These are phyloP conservation scores for Saccostrea cuccullata DNA, from an alignment of 1,140 invertebrate species.

Conservation along the genomic window DNA sequence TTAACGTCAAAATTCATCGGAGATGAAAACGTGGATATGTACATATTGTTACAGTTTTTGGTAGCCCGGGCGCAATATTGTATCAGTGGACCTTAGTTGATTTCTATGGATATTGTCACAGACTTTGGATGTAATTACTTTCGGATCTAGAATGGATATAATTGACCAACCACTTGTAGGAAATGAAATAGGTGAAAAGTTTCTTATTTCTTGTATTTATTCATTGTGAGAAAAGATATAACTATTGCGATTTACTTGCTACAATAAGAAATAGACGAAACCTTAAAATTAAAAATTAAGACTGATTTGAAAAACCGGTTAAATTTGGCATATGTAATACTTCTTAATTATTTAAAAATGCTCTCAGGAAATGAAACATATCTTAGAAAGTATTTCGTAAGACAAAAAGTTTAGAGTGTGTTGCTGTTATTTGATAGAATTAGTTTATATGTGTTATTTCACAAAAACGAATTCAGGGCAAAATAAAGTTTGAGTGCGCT, in stretches of 20 bases:
- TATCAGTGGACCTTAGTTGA: slow-evolving; percentile 12
- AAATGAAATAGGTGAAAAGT: slow-evolving; percentile 27
- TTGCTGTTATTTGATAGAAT: no score
- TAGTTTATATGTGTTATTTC: no score
- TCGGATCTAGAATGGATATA: slow-evolving; percentile 33
- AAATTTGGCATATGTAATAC: no score
- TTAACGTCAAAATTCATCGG: slow-evolving; percentile 36
- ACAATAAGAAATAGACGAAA: no score
- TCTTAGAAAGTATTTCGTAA: no score
- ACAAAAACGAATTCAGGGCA: not conserved
- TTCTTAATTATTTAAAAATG: no score
- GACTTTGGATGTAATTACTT: slow-evolving; percentile 19
- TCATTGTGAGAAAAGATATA: no score
- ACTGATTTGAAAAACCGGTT: no score
- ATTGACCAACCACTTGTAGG: not conserved
- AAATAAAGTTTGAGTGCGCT: not conserved
- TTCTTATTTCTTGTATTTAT: not conserved
- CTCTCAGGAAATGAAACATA: no score
- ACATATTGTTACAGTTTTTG: slow-evolving; percentile 23
- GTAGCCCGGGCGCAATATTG: slow-evolving; percentile 17
- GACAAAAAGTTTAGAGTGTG: no score
- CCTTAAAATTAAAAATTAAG: no score
- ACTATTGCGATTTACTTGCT: no score
- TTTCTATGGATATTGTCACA: slow-evolving; percentile 34
- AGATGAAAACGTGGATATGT: slow-evolving; percentile 10